Base-by-base conservation (phyloP, 2,888 invertebrate genomes). In the Drosophila fungiperda region DNA sequence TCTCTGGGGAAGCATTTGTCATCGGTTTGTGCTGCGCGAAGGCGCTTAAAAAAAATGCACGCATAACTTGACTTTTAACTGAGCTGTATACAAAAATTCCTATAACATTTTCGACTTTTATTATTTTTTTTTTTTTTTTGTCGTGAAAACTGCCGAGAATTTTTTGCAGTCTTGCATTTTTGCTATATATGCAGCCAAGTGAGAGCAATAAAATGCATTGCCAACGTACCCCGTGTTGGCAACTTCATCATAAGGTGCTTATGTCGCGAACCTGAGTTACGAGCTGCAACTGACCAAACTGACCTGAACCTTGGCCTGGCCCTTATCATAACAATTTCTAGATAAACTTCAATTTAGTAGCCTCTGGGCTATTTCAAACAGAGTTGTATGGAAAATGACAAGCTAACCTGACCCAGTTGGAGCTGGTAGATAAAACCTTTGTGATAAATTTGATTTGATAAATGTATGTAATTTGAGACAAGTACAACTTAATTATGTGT, bases 1-100 rank as follows among this genome's bases (percentile, higher is more conserved):
- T 78, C 87, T 71, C 84, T 74, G 63, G 87, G 84, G 89, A 83
- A 64, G 53, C 84, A 85, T 85, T 88, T 87, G 82, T 85, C 85
- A 85, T 60, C 68, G 65, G 74, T 59, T 63, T 70, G 73, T 54
- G 67, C 49, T 67, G 42, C 40, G 32, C 48, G 69, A 36, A 69
- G 72, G 78, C 76, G 76, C 76, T 75, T 70, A 35, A 35, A 67
- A 76, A 75, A 78, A 67, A 69, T 76, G 52, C 61, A 81, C 82
- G 87, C 87, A 81, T 89, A 86, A 87, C 87, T 85, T 81, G 65
- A 49, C 69, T 68, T 74, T 77, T 73, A 85, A 88, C 70, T 70
- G 81, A 78, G 88, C 70, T 63, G 73, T 36, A 53, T 8, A 17
- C 35, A 69, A 61, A 78, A 86, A 79, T 73, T 76, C 67, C 50